phyloP scores from a whole-genome alignment of 1,140 invertebrate genomes.

The Atopsyche davidsoni region DNA sequence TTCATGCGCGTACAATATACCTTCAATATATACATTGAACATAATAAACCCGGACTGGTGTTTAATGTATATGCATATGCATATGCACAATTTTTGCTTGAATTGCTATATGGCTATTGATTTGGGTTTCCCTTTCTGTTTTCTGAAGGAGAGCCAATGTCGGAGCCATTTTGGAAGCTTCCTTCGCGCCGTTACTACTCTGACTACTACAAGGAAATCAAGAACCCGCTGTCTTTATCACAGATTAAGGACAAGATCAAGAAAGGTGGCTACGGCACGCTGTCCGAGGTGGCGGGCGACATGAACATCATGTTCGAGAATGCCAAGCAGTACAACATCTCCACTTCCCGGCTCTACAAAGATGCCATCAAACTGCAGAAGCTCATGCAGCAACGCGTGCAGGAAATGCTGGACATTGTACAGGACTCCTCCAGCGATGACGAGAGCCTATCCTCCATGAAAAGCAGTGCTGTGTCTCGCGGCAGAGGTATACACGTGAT shows the following conservation, averaged over 20 bases:
- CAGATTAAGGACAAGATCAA: constrained; percentile 91
- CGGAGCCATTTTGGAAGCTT: constrained; percentile 88
- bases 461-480: constrained; percentile 42
- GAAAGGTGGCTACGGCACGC: constrained; percentile 75
- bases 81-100: constrained; percentile 7
- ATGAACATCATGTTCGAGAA: constrained; percentile 99
- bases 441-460: constrained; percentile 45
- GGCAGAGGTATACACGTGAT: constrained; percentile 53
- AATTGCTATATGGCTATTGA: constrained; percentile 5
- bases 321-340: constrained; percentile 89
- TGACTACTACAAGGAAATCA: constrained; percentile 97
- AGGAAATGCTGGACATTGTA: constrained; percentile 74
- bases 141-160: constrained; percentile 58
- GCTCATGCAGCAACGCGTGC: constrained; percentile 77
- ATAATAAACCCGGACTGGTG: constrained; percentile 27
- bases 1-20: too few species aligned
- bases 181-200: constrained; percentile 87
- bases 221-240: constrained; percentile 88
- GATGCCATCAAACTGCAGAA: constrained; percentile 53
- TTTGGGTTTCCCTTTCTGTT: too few species aligned
- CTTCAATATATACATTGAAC: constrained; percentile 25
- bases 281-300: constrained; percentile 88
- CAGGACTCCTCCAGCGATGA: constrained; percentile 59
- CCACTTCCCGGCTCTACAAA: constrained; percentile 82
- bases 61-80: constrained; percentile 11